Evolutionary conservation across 2,113 vertebrate species (phyloP), one percentile per base, ranked within the genome.

Genomic region (Australoheros scitulus): DNA sequence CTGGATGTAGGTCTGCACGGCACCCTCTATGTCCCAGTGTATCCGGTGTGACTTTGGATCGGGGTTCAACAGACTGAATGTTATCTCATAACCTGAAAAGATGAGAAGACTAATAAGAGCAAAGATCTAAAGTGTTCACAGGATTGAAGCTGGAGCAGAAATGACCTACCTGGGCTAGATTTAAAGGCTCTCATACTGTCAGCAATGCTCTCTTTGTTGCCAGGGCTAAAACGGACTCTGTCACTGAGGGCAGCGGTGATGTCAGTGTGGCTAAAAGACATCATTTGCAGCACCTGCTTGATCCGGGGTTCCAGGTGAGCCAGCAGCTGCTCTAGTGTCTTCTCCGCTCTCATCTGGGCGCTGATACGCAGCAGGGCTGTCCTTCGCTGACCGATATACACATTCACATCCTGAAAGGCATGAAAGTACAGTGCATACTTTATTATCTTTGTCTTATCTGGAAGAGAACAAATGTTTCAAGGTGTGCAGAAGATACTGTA

Each of bases 41-140:
- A 99, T 94, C 0, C 80, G 81, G 9, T 99, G 98, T 15, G 97
- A 97, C 90, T 96, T 97, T 47, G 98, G 98, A 90, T 99, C 97
- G 0, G 98, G 98, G 90, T 99, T 99, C 87, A 99, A 90, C 87
- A 99, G 94, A 87, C 97, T 99, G 95, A 99, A 99, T 20, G 97
- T 99, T 93, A 99, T 97, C 92, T 99, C 98, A 5, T 98, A 98
- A 60, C 98, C 98, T 99, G n/a, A 56, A 84, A 15, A 15, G 20
- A 83, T 43, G 38, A 60, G n/a, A 24, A 82, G 6, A 63, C 61
- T 11, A 50, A 74, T 8, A 1, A 77, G 14, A 80, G 11, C 6
- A 55, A n/a, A 60, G 13, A 58, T 3, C 0, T 47, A n/a, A 72
- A 72, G 2, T 34, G 26, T 72, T 72, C 47, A 32, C 11, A 72